phyloP scores from a whole-genome alignment of 2,113 vertebrate genomes.

The Corythornis vintsioides region DNA sequence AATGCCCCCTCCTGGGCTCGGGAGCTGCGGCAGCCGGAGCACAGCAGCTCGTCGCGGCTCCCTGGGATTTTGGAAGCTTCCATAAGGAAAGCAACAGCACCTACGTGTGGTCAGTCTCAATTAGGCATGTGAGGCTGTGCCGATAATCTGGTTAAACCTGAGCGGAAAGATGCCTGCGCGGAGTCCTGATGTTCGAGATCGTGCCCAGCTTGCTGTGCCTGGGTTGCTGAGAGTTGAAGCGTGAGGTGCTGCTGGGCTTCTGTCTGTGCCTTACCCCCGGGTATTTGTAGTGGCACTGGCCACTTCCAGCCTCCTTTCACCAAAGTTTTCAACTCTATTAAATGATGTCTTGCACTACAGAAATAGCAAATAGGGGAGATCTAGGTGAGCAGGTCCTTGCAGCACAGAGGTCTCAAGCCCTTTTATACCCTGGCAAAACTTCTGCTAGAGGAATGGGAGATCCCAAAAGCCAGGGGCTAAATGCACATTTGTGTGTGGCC shows the following conservation, averaged over 20 bases:
- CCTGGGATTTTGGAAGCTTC: background rate
- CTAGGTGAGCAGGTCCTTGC: fast-evolving
- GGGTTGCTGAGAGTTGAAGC: fast-evolving
- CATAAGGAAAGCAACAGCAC: background rate
- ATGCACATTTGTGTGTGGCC: fast-evolving
- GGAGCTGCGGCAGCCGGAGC: background rate
- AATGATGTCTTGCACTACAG: fast-evolving
- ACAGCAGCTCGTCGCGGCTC: background rate
- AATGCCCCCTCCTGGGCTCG: conserved; percentile 56
- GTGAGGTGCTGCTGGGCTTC: background rate
- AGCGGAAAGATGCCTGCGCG: fast-evolving
- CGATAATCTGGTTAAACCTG: fast-evolving
- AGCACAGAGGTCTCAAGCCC: background rate
- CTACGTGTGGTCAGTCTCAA: background rate
- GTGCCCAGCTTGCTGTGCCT: fast-evolving
- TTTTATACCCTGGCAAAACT: background rate
- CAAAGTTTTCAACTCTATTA: fast-evolving
- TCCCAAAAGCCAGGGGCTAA: background rate
- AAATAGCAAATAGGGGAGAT: background rate
- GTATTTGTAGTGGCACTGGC: fast-evolving
- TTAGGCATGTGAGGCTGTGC: fast-evolving
- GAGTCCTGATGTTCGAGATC: fast-evolving
- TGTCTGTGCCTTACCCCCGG: fast-evolving
- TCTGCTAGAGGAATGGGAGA: background rate
- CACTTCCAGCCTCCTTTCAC: background rate